phyloP scores from a whole-genome alignment of 2,888 invertebrate species.

The Sturmia bella region DNA sequence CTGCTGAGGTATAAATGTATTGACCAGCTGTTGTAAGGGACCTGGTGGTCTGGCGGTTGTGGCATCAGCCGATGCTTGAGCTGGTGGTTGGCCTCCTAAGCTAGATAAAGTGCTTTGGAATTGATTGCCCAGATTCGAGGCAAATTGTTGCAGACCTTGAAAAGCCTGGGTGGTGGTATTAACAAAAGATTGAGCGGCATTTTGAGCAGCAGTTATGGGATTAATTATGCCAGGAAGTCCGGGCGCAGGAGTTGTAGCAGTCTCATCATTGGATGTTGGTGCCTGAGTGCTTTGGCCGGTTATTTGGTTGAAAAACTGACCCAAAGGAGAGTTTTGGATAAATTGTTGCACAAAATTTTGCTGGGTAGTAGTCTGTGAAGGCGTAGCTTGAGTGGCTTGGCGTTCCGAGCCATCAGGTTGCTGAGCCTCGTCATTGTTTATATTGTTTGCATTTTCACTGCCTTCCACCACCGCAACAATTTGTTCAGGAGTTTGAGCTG shows the following conservation, averaged over 20 bases:
- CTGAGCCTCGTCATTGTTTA: conserved; percentile 6
- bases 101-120: conserved; percentile 78
- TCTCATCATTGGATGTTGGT: conserved; percentile 70
- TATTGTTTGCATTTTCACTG: not conserved
- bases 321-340: conserved; percentile 78
- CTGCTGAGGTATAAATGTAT: conserved; percentile 74
- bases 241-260: conserved; percentile 71
- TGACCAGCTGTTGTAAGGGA: conserved; percentile 78
- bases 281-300: conserved; percentile 67
- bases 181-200: conserved; percentile 75
- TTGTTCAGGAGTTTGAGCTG: conserved; percentile 3
- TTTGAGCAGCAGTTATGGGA: conserved; percentile 76
- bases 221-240: conserved; percentile 76
- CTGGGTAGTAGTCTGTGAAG: conserved; percentile 75
- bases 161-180: conserved; percentile 77
- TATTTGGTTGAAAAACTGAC: conserved; percentile 77
- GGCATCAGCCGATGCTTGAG: conserved; percentile 64
- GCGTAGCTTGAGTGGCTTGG: conserved; percentile 78
- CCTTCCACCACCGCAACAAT: conserved; percentile 4
- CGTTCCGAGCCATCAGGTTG: conserved; percentile 71
- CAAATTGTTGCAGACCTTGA: conserved; percentile 78
- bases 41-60: conserved; percentile 78
- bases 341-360: conserved; percentile 78
- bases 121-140: conserved; percentile 76
- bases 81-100: conserved; percentile 74